Conservation (phyloP, 2,888 invertebrate genomes). For the Plutella xylostella region DNA sequence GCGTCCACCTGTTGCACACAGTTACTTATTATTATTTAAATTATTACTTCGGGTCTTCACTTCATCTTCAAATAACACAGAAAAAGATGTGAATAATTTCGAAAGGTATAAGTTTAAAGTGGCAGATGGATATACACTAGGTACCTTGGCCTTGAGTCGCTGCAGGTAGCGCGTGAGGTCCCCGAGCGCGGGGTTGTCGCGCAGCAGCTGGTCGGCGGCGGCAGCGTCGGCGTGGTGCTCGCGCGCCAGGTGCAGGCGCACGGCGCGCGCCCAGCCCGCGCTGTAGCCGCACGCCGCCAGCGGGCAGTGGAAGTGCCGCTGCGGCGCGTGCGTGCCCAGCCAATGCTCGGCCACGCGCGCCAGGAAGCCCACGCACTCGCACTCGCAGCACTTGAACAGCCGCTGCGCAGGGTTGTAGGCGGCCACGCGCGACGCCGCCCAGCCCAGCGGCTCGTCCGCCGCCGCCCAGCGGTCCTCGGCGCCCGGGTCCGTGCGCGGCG, state of each 20-base stretch:
- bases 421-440: conserved; percentile 84
- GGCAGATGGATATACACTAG: neutral
- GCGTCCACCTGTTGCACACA: conserved; percentile 47
- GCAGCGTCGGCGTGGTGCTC: conserved; percentile 78
- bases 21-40: too few species aligned
- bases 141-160: conserved; percentile 74
- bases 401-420: conserved; percentile 83
- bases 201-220: conserved; percentile 71
- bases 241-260: conserved; percentile 77
- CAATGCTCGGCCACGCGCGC: conserved; percentile 82
- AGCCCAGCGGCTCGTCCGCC: conserved; percentile 77
- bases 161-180: conserved; percentile 80
- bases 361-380: conserved; percentile 81
- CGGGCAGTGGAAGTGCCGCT: conserved; percentile 76
- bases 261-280: conserved; percentile 81
- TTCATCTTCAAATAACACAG: too few species aligned
- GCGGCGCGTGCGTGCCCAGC: conserved; percentile 76
- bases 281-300: conserved; percentile 80
- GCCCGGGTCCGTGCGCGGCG: conserved; percentile 57
- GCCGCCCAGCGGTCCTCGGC: conserved; percentile 74
- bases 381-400: conserved; percentile 80
- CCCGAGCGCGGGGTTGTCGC: conserved; percentile 80
- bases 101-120: neutral
- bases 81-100: too few species aligned
- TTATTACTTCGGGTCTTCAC: too few species aligned